Base-by-base conservation (phyloP, 2,888 invertebrate genomes). In the Eulithis testata region DNA sequence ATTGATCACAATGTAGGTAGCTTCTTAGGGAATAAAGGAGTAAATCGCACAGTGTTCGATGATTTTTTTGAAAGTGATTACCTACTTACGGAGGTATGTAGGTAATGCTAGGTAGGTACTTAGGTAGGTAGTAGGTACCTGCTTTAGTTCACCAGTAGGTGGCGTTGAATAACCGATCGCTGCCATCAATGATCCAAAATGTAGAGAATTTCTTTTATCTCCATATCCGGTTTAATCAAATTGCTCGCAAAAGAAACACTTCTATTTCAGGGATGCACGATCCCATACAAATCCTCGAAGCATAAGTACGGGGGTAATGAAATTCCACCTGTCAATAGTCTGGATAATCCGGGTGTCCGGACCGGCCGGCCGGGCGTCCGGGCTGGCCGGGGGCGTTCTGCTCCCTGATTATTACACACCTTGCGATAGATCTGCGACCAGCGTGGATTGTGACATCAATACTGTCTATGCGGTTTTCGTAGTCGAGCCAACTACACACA, bases 281-380 rank as follows among this genome's bases (percentile, higher is more conserved):
- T 54, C 63, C 55, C 14, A 12, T 55, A 57, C 65, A 31, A 51
- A 63, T 49, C 54, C 67, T 64, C 44, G 61, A 66, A 62, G 72
- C 61, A 66, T 68, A 68, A 68, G 65, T 65, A 66, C 65, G 63
- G 40, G 59, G 66, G 65, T 72, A 72, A 74, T 74, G 71, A 72
- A 72, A 74, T 70, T 71, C 71, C 69, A 73, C 69, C 73, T 71
- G 72, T 72, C 72, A 70, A 74, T 72, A 69, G 69, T 65, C 65
- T 61, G 72, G 74, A 70, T 71, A 68, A 74, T 72, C 69, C 70
- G 59, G 67, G 63, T 50, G 53, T 57, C 60, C 59, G 61, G 58
- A 40, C 54, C 36, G 49, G 47, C 8, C 14, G 31, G 11, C 40
- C 36, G 49, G 44, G 14, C 53, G 44, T 5, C 63, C 66, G 54